A percentile compares a stretch with the other conserved stretches of the same genome.
Evolutionary conservation across 2,113 vertebrate species (phyloP).

Genomic region (Pelecanus crispus): DNA sequence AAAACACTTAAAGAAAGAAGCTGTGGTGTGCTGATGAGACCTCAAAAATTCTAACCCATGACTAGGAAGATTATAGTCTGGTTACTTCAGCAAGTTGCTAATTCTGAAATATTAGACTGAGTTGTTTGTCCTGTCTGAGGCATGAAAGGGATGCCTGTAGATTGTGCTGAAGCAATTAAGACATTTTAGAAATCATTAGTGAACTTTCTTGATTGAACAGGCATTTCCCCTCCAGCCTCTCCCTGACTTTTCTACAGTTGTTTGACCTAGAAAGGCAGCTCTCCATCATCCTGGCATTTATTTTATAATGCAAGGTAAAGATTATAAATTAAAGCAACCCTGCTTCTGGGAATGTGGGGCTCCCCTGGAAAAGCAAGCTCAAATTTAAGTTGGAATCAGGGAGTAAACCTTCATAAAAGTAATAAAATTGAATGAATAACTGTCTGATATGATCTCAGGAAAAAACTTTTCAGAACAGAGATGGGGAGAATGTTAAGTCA

Average conservation of each 20-base stretch:
- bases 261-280: slow-evolving; percentile 1
- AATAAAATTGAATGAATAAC: neutral
- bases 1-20: slow-evolving; percentile 52
- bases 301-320: slow-evolving; percentile 12
- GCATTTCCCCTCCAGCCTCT: neutral
- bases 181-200: slow-evolving; percentile 41
- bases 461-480: neutral
- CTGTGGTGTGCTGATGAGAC: slow-evolving; percentile 37
- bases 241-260: neutral
- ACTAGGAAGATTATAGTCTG: slow-evolving; percentile 65
- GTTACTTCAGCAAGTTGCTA: slow-evolving; percentile 59
- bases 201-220: slow-evolving; percentile 28
- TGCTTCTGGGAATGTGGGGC: neutral
- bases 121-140: slow-evolving; percentile 45
- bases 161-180: slow-evolving; percentile 39
- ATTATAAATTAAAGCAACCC: slow-evolving; percentile 3
- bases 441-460: neutral
- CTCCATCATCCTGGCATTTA: slow-evolving; percentile 13
- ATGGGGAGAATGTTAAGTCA: neutral
- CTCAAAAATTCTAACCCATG: slow-evolving; percentile 61
- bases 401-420: neutral
- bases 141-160: slow-evolving; percentile 21
- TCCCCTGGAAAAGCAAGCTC: neutral
- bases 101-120: slow-evolving; percentile 60
- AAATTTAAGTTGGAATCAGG: neutral